Evolutionary conservation across 2,113 vertebrate genomes (phyloP).

Genomic region (Naja naja): DNA sequence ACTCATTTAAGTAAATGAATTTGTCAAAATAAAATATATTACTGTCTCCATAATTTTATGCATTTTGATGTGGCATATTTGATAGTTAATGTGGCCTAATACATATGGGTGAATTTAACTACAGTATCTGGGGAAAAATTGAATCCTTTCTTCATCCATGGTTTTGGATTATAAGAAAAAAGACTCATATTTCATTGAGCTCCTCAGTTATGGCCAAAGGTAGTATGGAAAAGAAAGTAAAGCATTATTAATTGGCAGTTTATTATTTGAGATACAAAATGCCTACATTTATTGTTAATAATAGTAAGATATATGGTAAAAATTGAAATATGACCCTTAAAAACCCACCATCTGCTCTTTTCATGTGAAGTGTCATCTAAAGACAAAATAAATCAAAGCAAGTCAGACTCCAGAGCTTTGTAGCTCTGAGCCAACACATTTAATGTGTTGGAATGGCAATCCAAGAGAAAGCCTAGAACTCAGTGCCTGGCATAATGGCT

Average conservation of each 20-base stretch:
- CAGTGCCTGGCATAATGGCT: conserved; percentile 7
- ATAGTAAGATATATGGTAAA: not conserved
- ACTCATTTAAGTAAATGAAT: not conserved
- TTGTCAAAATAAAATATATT: not conserved
- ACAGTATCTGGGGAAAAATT: not conserved
- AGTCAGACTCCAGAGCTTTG: not conserved
- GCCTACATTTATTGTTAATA: conserved; percentile 1
- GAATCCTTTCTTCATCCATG: not conserved
- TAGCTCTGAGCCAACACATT: conserved; percentile 1
- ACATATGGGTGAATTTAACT: not conserved
- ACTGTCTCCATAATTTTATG: not conserved
- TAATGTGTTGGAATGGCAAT: conserved; percentile 5
- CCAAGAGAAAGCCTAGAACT: not conserved
- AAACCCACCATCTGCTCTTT: conserved; percentile 4
- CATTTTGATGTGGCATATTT: not conserved
- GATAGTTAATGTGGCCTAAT: not conserved
- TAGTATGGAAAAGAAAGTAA: not conserved
- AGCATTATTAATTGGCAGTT: not conserved
- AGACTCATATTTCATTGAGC: not conserved
- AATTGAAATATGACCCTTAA: conserved; percentile 1
- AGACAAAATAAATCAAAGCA: conserved; percentile 20
- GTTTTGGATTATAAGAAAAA: not conserved
- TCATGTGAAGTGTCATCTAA: not conserved
- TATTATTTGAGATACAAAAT: conserved; percentile 10
- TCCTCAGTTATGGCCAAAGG: not conserved